Percentiles rank a stretch among this genome's conserved stretches.
These are phyloP conservation scores for Hofmannophila pseudospretella DNA, from an alignment of 2,888 invertebrate species.

Conservation along the genomic window DNA sequence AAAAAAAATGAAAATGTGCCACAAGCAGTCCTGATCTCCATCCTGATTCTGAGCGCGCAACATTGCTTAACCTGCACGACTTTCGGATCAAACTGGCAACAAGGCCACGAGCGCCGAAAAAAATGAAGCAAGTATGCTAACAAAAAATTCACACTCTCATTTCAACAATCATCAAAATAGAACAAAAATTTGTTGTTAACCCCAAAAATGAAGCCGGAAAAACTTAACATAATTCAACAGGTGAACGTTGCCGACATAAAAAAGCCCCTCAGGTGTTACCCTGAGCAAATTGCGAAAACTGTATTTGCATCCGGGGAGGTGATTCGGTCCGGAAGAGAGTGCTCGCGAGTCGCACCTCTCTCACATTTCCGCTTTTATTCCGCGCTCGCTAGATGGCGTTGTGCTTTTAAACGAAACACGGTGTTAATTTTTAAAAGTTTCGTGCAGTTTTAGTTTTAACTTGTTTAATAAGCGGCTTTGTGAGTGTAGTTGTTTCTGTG, in stretches of 20 bases:
- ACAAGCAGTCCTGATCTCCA: no score
- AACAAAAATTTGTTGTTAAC: neutral
- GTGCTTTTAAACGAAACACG: slow-evolving; percentile 11
- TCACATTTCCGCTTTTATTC: slow-evolving; percentile 30
- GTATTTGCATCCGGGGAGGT: slow-evolving; percentile 38
- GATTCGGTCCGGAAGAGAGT: slow-evolving; percentile 37
- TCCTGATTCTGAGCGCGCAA: no score
- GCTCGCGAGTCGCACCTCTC: slow-evolving; percentile 19
- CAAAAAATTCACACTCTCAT: no score
- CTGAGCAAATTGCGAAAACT: slow-evolving; percentile 40
- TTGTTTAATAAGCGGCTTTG: neutral
- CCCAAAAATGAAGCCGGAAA: slow-evolving; percentile 1
- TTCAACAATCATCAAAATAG: no score
- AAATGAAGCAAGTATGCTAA: no score
- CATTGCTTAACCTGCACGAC: no score
- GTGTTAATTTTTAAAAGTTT: neutral
- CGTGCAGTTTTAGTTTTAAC: neutral
- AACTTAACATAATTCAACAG: slow-evolving; percentile 31
- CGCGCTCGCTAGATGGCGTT: slow-evolving; percentile 23
- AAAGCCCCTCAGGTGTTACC: slow-evolving; percentile 23
- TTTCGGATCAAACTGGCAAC: no score
- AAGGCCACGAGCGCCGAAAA: no score
- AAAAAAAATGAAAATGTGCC: no score
- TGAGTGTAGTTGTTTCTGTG: no score
- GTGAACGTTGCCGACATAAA: slow-evolving; percentile 21